A percentile compares a stretch with the other conserved stretches of the same genome.
phyloP scores from a whole-genome alignment of 2,797 vertebrate species.

The Propithecus deckenii region DNA sequence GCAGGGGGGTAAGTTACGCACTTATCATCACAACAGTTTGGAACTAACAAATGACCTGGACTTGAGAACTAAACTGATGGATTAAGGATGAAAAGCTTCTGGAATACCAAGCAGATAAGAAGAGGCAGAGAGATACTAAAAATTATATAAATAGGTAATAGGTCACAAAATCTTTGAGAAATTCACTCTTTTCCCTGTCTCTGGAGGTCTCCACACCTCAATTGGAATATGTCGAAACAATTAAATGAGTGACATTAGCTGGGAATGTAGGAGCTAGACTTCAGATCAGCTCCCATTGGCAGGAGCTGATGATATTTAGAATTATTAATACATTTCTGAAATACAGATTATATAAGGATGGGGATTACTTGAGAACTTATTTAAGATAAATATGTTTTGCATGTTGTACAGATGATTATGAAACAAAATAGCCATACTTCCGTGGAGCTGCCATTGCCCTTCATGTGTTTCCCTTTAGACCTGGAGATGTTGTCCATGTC shows the following conservation, averaged over 20 bases:
- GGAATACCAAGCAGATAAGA: neutral
- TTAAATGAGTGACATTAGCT: neutral
- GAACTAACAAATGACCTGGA: neutral
- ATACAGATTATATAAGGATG: neutral
- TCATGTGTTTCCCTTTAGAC: neutral
- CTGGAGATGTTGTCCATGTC: neutral
- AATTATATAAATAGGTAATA: neutral
- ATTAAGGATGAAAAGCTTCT: neutral
- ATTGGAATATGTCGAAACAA: neutral
- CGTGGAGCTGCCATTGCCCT: neutral
- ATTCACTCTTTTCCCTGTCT: neutral
- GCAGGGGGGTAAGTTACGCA: neutral
- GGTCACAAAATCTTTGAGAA: neutral
- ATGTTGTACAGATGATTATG: neutral
- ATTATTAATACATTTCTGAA: neutral
- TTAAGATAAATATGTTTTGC: neutral
- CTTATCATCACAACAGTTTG: neutral
- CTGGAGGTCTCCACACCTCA: neutral
- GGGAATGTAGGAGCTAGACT: neutral
- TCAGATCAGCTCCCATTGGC: neutral
- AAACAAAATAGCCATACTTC: neutral
- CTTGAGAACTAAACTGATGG: neutral
- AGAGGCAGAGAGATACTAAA: neutral
- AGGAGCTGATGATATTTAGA: neutral
- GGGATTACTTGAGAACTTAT: neutral